Evolutionary conservation across 2,888 invertebrate genomes (phyloP).

Genomic region (Melanchra persicariae): DNA sequence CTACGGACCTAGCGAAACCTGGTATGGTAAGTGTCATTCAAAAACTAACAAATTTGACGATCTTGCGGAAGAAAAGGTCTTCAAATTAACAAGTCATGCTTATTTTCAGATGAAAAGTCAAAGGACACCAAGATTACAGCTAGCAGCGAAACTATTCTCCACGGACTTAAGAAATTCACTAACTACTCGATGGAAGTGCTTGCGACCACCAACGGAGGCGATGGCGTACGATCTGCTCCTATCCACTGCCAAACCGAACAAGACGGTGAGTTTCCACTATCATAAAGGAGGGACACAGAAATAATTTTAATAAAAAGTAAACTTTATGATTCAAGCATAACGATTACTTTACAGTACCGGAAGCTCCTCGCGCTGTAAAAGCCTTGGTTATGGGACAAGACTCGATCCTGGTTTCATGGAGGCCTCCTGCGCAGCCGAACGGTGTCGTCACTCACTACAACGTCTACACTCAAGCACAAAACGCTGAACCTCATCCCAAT

Average conservation of each 20-base stretch:
- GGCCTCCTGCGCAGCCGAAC: conserved; percentile 97
- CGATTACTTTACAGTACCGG: conserved; percentile 93
- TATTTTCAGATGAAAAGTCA: conserved; percentile 94
- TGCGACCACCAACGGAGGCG: conserved; percentile 98
- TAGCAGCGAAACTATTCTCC: conserved; percentile 98
- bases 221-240: conserved; percentile 96
- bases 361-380: conserved; percentile 97
- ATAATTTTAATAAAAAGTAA: neutral
- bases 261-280: conserved; percentile 92
- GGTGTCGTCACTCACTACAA: conserved; percentile 98
- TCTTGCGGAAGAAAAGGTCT: neutral
- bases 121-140: conserved; percentile 97
- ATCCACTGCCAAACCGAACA: conserved; percentile 98
- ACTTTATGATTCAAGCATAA: neutral
- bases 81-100: neutral
- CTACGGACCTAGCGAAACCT: conserved; percentile 97
- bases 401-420: conserved; percentile 98
- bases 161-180: conserved; percentile 97
- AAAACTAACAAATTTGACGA: neutral
- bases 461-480: conserved; percentile 96
- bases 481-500: conserved; percentile 93
- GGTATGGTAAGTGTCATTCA: conserved; percentile 95
- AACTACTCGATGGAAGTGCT: conserved; percentile 99
- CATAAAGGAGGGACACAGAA: neutral
- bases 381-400: conserved; percentile 97